Base-by-base conservation (phyloP, 2,888 invertebrate genomes). In the Anodontia alba region DNA sequence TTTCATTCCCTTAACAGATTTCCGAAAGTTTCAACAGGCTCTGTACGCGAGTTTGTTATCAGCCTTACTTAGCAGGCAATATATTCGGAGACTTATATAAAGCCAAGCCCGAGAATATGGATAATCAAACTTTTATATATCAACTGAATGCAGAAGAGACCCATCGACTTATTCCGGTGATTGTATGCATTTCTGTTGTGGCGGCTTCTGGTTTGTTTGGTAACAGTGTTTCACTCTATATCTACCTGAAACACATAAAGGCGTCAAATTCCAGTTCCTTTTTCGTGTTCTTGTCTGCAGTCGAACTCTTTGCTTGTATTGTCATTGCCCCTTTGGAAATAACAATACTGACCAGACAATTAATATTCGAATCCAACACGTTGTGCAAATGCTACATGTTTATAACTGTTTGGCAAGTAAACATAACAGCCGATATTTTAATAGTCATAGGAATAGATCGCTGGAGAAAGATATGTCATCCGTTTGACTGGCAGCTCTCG, bases 401-500 rank as follows among this genome's bases (percentile, higher is more conserved):
- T 26, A 26, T 62, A 8, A 17, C 12, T 33, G 15, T 17, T 62
- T 26, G 12, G 17, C 26, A 62, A 62, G 62, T 62, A 26, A 62
- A 17, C 2, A 20, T 20, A n/a, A 12, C 20, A 3, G 29, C 62
- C 23, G 62, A 33, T 15, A 62, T 62, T 26, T n/a, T 62, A 2
- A 20, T 62, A 8, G 62, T 62, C 10, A 62, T 62, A 20, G 62
- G 20, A 3, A 3, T 62, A 17, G 62, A 62, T 26, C 62, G 62
- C 62, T 62, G 62, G 62, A 62, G 62, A n/a, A 62, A 62, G 62
- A 62, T 62, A 29, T 62, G 62, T 62, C 33, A 62, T 26, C 62
- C 62, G 20, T 62, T 62, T 33, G 33, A 17, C 15, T 62, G 62
- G 62, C 62, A 62, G 26, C 29, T 62, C 10, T 62, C 62, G 3